Percentiles rank a stretch among this genome's conserved stretches.
Conservation (phyloP, 2,797 vertebrate genomes). For the Strix occidentalis region DNA sequence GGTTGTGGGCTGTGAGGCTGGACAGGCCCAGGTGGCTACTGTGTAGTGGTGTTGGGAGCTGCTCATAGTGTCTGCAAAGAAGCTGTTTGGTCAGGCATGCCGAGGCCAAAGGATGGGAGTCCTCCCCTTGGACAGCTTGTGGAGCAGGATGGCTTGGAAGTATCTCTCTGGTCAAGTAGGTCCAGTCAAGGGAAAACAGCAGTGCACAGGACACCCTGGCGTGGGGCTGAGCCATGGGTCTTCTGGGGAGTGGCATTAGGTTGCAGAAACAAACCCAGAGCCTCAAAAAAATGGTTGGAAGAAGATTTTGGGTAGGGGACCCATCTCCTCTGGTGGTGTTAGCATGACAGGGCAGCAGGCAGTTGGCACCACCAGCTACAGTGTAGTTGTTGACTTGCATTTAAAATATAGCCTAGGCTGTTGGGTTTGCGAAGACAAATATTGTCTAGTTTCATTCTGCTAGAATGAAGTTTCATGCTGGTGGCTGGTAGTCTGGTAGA, state of each 20-base stretch:
- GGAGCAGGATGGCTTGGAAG: not conserved
- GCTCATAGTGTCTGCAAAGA: not conserved
- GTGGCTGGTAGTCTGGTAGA: not conserved
- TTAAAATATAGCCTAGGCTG: not conserved
- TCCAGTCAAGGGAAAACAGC: not conserved
- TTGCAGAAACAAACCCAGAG: not conserved
- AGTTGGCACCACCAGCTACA: not conserved
- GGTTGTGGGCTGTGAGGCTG: not conserved
- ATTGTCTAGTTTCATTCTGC: not conserved
- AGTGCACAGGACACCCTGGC: not conserved
- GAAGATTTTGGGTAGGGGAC: not conserved
- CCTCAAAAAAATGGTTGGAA: not conserved
- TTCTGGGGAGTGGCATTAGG: not conserved
- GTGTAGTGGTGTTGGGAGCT: not conserved
- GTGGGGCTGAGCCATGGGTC: rapidly evolving
- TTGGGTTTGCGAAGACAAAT: not conserved
- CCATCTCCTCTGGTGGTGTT: not conserved
- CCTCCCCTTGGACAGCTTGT: not conserved
- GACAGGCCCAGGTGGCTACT: not conserved
- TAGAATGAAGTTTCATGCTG: not conserved
- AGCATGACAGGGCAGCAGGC: not conserved
- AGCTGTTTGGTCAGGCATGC: not conserved
- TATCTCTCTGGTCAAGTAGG: not conserved
- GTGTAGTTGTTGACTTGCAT: not conserved
- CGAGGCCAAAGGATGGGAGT: not conserved